Evolutionary conservation across 1,140 invertebrate genomes (phyloP), one percentile per base, ranked within the genome.

Genomic region (Nixonia krombeini): DNA sequence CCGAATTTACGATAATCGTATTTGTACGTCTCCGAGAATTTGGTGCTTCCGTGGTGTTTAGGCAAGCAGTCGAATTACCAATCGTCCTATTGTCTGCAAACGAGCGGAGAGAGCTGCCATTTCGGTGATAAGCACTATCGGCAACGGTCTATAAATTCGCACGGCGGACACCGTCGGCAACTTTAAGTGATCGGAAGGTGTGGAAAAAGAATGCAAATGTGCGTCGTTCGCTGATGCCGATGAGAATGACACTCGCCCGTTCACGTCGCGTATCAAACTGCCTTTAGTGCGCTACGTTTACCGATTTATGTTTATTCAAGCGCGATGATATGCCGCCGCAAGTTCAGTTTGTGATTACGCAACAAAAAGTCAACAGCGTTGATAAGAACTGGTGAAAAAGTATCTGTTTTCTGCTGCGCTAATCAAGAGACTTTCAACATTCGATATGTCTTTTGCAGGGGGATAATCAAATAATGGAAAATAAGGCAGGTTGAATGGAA

Each of bases 251-350:
- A 8, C 38, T 35, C 33, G 28, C 17, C 8, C 41, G 42, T 33
- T 42, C 58, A 53, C 42, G 31, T 15, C 49, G 50, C 42, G 47
- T 55, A 63, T 63, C 51, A 42, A 55, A 63, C 59, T 63, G 59
- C 10, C 44, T 12, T 31, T 17, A 38, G 38, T 21, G 33, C 52
- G 44, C 51, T 35, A 44, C 23, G 51, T 10, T 29, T 31, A 40
- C 59, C 35, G 44, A 62, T 45, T 38, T 49, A 67, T 67, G 63
- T 67, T 59, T 67, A 67, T 67, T 67, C 63, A 59, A 67, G 37
- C 58, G 63, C 25, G 40, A 41, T 25, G 57, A 49, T 49, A 57
- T 52, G 47, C 9, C 17, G 16, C 38, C 51, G 2, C 26, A 23
- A 64, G 28, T 33, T 44, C 28, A 37, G 51, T 58, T 67, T 49